phyloP scores from a whole-genome alignment of 2,888 invertebrate genomes.

The Rhorus exstirpatorius region DNA sequence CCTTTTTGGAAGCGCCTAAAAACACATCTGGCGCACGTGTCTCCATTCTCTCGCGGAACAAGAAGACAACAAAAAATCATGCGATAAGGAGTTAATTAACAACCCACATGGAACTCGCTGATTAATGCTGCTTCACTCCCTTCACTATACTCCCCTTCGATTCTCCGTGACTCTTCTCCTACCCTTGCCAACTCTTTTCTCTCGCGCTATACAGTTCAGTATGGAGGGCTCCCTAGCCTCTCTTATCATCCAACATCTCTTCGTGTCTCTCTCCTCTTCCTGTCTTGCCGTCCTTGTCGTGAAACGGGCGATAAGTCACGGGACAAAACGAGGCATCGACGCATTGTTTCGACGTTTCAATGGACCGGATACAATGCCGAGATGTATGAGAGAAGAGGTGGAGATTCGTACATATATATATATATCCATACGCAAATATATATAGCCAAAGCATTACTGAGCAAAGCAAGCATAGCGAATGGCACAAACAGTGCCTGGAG shows the following conservation, averaged over 20 bases:
- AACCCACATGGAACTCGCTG: constrained; percentile 53
- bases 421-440: neutral
- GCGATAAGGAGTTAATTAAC: constrained; percentile 66
- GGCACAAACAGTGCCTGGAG: constrained; percentile 11
- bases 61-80: constrained; percentile 32
- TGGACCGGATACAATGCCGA: constrained; percentile 80
- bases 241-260: constrained; percentile 57
- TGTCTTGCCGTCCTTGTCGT: constrained; percentile 72
- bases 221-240: constrained; percentile 25
- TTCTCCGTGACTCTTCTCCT: constrained; percentile 26
- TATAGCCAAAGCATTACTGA: constrained; percentile 32
- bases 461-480: constrained; percentile 40
- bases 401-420: neutral
- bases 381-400: constrained; percentile 17
- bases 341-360: constrained; percentile 82
- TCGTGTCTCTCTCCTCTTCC: constrained; percentile 70
- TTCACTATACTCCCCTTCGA: constrained; percentile 34
- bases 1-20: neutral
- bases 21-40: neutral
- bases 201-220: constrained; percentile 5
- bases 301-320: constrained; percentile 80
- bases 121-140: constrained; percentile 54
- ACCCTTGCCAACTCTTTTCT: constrained; percentile 47
- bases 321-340: constrained; percentile 82
- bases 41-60: constrained; percentile 17